Conservation (phyloP, 2,113 vertebrate species). For the Sterrhoptilus dennistouni region DNA sequence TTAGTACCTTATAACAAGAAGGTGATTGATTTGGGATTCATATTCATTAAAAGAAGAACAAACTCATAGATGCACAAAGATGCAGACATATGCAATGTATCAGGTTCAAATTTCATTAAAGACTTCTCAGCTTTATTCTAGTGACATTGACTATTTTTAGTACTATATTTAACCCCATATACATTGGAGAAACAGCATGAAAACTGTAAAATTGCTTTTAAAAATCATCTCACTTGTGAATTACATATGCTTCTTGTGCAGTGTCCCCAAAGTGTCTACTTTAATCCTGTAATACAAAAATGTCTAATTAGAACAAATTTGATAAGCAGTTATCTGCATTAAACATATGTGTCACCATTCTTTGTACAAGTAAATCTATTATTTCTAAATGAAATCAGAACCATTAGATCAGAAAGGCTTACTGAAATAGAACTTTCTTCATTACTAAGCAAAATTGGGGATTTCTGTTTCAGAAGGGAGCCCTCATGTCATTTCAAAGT, state of each 20-base stretch:
- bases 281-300: conserved; percentile 73
- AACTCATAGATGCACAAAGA: neutral
- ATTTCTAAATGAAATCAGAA: conserved; percentile 80
- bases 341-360: conserved; percentile 82
- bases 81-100: neutral
- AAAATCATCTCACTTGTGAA: conserved; percentile 23
- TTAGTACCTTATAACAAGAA: neutral
- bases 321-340: conserved; percentile 86
- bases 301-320: conserved; percentile 82
- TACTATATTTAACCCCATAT: neutral
- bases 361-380: conserved; percentile 73
- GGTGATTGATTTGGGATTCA: neutral
- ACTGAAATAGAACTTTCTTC: conserved; percentile 79
- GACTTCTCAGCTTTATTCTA: neutral
- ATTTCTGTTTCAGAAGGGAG: conserved; percentile 73
- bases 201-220: neutral
- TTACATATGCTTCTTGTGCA: neutral
- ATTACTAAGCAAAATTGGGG: conserved; percentile 79
- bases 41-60: neutral
- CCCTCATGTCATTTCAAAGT: conserved; percentile 71
- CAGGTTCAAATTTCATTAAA: neutral
- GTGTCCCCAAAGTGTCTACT: conserved; percentile 39
- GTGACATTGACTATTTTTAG: neutral
- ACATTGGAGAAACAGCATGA: neutral
- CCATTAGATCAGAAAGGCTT: conserved; percentile 73